Conservation (phyloP, 2,797 vertebrate genomes). For the Orestias chungarensis region DNA sequence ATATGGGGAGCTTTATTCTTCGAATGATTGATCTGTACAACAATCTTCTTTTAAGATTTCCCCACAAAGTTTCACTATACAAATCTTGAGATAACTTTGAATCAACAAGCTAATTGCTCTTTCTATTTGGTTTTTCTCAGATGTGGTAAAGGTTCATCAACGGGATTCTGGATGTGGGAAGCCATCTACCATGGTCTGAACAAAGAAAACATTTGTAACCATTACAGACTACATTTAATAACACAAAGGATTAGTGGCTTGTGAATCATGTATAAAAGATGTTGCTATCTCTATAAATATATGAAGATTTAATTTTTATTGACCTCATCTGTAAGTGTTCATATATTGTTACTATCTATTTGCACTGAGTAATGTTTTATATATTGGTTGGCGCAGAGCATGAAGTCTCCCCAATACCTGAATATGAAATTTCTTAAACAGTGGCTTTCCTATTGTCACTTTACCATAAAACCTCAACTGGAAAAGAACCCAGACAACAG, state of each 20-base stretch:
- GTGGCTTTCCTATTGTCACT: not conserved
- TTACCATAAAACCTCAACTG: no score
- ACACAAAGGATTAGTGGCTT: conserved; percentile 76
- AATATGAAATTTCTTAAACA: no score
- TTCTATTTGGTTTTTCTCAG: conserved; percentile 9
- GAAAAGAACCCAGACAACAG: no score
- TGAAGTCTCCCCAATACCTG: no score
- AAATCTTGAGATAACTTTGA: conserved; percentile 8
- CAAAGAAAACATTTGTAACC: conserved; percentile 73
- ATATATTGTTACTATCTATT: conserved; percentile 79
- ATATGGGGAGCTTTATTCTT: conserved; percentile 47
- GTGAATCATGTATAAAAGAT: conserved; percentile 78
- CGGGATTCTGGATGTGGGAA: conserved; percentile 38
- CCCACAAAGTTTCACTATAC: conserved; percentile 15
- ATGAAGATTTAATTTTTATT: conserved; percentile 74
- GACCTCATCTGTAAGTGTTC: conserved; percentile 71
- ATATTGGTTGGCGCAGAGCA: conserved; percentile 67
- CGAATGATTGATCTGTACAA: conserved; percentile 61
- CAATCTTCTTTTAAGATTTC: conserved; percentile 17
- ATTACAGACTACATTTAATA: conserved; percentile 61
- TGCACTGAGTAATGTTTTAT: conserved; percentile 75
- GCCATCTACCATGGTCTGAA: conserved; percentile 41
- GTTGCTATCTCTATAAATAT: conserved; percentile 57
- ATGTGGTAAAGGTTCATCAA: conserved; percentile 32
- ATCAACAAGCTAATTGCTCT: not conserved